phyloP scores from a whole-genome alignment of 2,888 invertebrate genomes.

The Cerceris rybyensis region DNA sequence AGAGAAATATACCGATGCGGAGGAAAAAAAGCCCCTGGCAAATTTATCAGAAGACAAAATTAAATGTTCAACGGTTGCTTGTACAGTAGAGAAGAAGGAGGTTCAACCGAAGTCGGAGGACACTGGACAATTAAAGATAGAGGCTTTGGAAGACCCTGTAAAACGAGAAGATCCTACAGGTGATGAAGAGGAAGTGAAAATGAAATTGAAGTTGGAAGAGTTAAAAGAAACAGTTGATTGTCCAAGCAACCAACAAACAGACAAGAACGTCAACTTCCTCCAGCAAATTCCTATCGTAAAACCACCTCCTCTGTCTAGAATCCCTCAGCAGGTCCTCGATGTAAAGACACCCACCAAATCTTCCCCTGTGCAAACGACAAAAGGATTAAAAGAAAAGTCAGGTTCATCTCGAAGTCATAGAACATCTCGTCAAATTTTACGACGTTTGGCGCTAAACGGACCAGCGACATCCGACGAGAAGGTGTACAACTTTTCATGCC shows the following conservation, averaged over 20 bases:
- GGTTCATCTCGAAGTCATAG: not conserved
- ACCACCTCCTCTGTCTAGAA: conserved; percentile 63
- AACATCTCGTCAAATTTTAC: conserved; percentile 41
- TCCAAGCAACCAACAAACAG: not conserved
- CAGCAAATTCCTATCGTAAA: not conserved
- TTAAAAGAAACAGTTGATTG: not conserved
- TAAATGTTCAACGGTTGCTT: not conserved
- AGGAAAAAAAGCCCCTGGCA: not conserved
- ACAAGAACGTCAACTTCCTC: not conserved
- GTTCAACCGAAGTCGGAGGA: no score
- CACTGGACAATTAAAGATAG: no score
- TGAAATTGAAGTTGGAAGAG: not conserved
- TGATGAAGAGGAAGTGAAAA: not conserved
- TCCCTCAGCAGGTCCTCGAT: conserved; percentile 48
- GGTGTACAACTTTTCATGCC: conserved; percentile 70
- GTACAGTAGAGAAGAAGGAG: no score
- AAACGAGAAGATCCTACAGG: no score
- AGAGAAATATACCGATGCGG: not conserved
- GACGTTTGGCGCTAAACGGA: conserved; percentile 72
- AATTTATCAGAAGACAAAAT: not conserved
- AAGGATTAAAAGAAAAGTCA: not conserved
- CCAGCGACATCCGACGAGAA: conserved; percentile 47
- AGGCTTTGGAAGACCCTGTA: no score
- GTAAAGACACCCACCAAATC: not conserved
- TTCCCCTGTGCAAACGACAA: not conserved